phyloP scores from a whole-genome alignment of 2,797 vertebrate genomes.

The Muscicapa comitata region DNA sequence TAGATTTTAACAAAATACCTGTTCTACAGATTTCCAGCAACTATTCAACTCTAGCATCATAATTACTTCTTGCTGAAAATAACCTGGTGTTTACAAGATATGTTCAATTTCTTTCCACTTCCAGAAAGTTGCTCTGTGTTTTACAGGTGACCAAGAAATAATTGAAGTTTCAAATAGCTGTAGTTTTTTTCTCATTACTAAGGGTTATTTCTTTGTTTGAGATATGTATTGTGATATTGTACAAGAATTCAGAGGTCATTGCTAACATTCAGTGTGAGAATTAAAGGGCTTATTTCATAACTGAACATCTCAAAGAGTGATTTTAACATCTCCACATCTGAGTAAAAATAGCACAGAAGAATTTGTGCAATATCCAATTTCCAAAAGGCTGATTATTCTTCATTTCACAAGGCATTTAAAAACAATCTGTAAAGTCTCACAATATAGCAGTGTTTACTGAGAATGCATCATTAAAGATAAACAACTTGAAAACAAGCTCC shows the following conservation, averaged over 20 bases:
- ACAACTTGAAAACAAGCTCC: slow-evolving; percentile 27
- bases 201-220: background rate
- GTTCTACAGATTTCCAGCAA: background rate
- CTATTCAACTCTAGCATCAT: background rate
- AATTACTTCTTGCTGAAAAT: background rate
- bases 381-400: background rate
- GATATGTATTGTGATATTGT: background rate
- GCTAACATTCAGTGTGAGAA: background rate
- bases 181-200: background rate
- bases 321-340: background rate
- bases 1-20: background rate
- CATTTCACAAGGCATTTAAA: background rate
- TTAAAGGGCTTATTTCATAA: background rate
- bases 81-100: background rate
- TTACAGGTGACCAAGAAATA: background rate
- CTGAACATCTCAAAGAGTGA: background rate
- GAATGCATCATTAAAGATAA: slow-evolving; percentile 17
- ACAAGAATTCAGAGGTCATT: background rate
- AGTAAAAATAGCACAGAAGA: background rate
- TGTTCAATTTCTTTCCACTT: background rate
- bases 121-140: background rate
- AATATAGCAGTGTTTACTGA: slow-evolving; percentile 36
- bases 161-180: background rate
- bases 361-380: background rate
- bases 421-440: slow-evolving; percentile 32